Base-by-base conservation (phyloP, 2,113 vertebrate species). In the Pseudorectes ferrugineus region DNA sequence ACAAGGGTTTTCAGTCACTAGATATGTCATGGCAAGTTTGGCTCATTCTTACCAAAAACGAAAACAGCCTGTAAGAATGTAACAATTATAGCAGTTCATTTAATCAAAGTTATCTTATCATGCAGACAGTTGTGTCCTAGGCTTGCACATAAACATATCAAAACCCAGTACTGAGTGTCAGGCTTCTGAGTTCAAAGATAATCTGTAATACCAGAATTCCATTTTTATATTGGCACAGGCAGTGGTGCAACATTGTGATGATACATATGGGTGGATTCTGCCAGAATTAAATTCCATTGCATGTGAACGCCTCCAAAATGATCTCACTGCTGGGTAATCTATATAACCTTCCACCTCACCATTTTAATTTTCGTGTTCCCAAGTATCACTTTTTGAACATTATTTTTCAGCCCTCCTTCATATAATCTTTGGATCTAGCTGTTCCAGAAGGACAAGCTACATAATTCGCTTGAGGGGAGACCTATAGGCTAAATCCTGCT, bases 241-340 rank as follows among this genome's bases (percentile, higher is more conserved):
- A 71, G 35, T 67, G 65, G 25, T 77, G 48, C 6, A 62, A 66
- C 79, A 71, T 12, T 55, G 55, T 40, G n/a, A 57, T 92, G 71
- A 86, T 74, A 75, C 55, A 76, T 42, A 31, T 19, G 88, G 46
- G 68, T 59, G 58, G 88, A 40, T 84, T 73, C 70, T 82, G 74
- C 89, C 74, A 95, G 85, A 46, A 55, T 67, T 61, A 80, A 78
- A 94, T 85, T 91, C 89, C 89, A 74, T 75, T 92, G 42, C 46
- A 29, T 76, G 49, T 21, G 43, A 88, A 74, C 0, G 21, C 8
- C 33, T 89, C 75, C 78, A 52, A 92, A 88, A 91, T 85, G 13
- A 94, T 65, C 43, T 93, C 72, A 89, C 20, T 72, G 65, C 24
- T 88, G 49, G 28, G 10, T 66, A 46, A 91, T 89, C 61, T 85